Evolutionary conservation across 2,113 vertebrate species (phyloP).

Genomic region (Lagenorhynchus albirostris): DNA sequence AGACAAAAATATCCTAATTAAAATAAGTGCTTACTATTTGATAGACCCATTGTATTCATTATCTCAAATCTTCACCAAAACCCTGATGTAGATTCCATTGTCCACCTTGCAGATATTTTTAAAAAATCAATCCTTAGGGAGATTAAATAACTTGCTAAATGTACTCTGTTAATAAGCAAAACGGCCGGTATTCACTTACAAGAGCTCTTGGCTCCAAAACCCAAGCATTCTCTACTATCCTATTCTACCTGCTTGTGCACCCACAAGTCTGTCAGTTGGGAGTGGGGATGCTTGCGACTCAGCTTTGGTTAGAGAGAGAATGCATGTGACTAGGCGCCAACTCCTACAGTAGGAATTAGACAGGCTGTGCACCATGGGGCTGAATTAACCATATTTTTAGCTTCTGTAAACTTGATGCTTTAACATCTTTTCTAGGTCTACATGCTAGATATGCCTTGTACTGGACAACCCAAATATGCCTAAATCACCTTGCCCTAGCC

Average conservation of each 20-base stretch:
- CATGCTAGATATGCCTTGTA: not conserved
- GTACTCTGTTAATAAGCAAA: not conserved
- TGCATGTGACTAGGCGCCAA: not conserved
- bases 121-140: not conserved
- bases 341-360: not conserved
- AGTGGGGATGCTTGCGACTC: not conserved
- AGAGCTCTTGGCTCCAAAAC: not conserved
- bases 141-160: not conserved
- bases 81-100: not conserved
- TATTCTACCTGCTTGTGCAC: not conserved
- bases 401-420: not conserved
- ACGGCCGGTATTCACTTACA: not conserved
- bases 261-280: not conserved
- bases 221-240: not conserved
- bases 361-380: not conserved
- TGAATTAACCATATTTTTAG: not conserved
- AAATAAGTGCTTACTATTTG: not conserved
- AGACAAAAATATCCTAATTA: not conserved
- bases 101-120: not conserved
- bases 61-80: not conserved
- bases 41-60: not conserved
- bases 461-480: not conserved
- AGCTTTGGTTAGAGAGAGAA: not conserved
- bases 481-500: not conserved
- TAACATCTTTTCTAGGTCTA: not conserved